phyloP scores from a whole-genome alignment of 2,888 invertebrate genomes.

The Lycia hirtaria region DNA sequence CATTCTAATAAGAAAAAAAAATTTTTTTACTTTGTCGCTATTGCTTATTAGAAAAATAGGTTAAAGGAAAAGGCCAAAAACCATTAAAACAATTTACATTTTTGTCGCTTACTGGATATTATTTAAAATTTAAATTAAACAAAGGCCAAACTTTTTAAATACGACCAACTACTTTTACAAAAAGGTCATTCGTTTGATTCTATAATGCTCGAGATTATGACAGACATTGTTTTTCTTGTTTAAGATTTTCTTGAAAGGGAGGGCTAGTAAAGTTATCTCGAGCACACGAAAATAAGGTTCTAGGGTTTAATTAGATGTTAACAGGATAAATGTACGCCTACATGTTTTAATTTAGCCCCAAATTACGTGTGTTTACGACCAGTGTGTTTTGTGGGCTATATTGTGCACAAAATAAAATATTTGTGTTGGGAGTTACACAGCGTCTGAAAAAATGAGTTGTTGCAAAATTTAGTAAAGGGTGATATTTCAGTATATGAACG shows the following conservation, averaged over 20 bases:
- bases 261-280: background rate
- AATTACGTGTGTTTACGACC: conserved; percentile 48
- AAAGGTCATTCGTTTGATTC: background rate
- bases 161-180: background rate
- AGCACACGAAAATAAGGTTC: background rate
- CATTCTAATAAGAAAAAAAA: no score
- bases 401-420: conserved; percentile 24
- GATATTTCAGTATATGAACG: background rate
- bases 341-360: conserved; percentile 45
- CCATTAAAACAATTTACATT: conserved; percentile 2
- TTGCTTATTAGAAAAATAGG: no score
- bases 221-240: background rate
- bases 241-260: background rate
- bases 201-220: background rate
- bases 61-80: background rate
- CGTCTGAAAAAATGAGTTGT: conserved; percentile 13
- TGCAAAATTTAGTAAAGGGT: background rate
- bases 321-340: conserved; percentile 35
- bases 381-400: conserved; percentile 17
- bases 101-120: background rate
- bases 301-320: conserved; percentile 31
- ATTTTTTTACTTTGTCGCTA: no score
- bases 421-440: conserved; percentile 27
- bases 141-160: background rate
- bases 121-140: background rate